These are phyloP conservation scores for cattle (Bos taurus) DNA, from an alignment of 2,113 vertebrate genomes.

Conservation along the genomic window DNA sequence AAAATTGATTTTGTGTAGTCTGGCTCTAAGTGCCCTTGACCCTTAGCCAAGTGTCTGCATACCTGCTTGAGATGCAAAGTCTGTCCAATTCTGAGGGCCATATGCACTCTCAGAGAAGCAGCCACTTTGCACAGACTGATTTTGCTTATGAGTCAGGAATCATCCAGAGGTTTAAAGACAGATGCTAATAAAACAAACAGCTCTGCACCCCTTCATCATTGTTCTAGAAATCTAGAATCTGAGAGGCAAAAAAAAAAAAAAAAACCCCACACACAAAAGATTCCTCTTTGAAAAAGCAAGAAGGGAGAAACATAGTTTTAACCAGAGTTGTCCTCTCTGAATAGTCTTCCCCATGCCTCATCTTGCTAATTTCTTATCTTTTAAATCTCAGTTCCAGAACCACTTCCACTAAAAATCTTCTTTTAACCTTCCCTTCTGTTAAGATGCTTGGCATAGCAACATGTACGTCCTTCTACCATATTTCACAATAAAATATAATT, in stretches of 20 bases:
- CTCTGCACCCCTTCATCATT: not conserved
- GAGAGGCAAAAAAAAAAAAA: not conserved
- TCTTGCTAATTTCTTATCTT: not conserved
- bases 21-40: not conserved
- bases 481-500: not conserved
- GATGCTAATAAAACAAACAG: constrained; percentile 15
- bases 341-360: not conserved
- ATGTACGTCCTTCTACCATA: not conserved
- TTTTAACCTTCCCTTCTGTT: not conserved
- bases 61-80: not conserved
- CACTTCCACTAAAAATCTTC: not conserved
- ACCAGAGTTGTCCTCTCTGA: not conserved
- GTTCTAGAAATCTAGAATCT: not conserved
- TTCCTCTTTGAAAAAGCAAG: not conserved
- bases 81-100: not conserved
- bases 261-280: not conserved
- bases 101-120: not conserved
- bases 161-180: not conserved
- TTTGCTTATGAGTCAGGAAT: constrained; percentile 25
- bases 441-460: not conserved
- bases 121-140: not conserved
- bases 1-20: constrained; percentile 26
- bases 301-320: not conserved
- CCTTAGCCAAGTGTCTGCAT: not conserved
- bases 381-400: not conserved